Conservation (phyloP, 2,113 vertebrate genomes). For the Ifrita kowaldi region DNA sequence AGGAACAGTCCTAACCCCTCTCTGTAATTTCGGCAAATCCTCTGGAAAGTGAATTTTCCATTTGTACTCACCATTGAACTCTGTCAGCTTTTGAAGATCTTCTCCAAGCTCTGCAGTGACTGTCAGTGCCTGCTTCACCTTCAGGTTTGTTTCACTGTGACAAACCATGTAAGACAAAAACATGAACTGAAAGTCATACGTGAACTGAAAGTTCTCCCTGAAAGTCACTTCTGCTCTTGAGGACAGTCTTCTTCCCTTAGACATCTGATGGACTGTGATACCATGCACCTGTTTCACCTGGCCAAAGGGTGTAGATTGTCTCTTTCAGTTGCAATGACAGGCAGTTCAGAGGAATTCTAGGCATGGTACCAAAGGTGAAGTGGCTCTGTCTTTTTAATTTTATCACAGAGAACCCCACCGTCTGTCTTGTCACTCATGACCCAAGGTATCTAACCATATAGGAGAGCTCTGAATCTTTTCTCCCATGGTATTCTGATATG, state of each 20-base stretch:
- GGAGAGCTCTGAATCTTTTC: background rate
- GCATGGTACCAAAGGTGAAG: background rate
- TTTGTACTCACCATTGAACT: conserved; percentile 82
- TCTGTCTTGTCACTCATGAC: background rate
- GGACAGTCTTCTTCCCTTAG: background rate
- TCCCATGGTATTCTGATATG: background rate
- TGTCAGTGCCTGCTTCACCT: conserved; percentile 90
- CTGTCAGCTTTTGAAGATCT: conserved; percentile 72
- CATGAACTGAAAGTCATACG: background rate
- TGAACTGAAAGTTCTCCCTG: background rate
- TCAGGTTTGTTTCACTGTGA: conserved; percentile 93
- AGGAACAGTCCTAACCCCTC: background rate
- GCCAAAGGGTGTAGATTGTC: background rate
- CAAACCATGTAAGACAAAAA: background rate
- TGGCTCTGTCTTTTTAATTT: background rate
- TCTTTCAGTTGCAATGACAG: background rate
- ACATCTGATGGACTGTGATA: background rate
- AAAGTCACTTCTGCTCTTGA: background rate
- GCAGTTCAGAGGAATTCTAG: background rate
- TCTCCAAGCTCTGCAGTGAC: conserved; percentile 84
- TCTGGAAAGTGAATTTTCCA: background rate
- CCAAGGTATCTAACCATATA: background rate
- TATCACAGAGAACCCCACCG: background rate
- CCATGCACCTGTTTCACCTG: background rate
- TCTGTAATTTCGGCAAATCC: background rate